A percentile compares a stretch with the other conserved stretches of the same genome.
Evolutionary conservation across 2,113 vertebrate species (phyloP).

Genomic region (Papio anubis): DNA sequence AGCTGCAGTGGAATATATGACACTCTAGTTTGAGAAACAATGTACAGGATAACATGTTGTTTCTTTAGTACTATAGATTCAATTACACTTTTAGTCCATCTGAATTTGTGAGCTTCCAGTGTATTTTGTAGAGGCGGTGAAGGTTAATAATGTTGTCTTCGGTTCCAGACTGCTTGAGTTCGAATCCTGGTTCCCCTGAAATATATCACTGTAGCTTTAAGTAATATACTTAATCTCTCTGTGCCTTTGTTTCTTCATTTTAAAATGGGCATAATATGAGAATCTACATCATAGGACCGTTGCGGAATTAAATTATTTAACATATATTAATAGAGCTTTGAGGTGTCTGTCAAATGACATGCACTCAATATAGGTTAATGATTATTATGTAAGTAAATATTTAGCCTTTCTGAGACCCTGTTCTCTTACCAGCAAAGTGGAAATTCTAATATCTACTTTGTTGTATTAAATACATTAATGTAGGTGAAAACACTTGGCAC

Average conservation of each 20-base stretch:
- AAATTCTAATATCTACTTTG: not conserved
- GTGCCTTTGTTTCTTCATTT: not conserved
- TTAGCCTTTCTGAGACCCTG: not conserved
- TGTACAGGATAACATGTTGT: not conserved
- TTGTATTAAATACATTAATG: not conserved
- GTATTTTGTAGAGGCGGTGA: not conserved
- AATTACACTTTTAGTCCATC: not conserved
- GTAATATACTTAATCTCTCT: not conserved
- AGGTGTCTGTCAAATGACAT: not conserved
- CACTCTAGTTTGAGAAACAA: not conserved
- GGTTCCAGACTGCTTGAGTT: not conserved
- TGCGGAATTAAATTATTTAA: constrained; percentile 9
- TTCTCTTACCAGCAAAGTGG: not conserved
- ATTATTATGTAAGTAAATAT: not conserved
- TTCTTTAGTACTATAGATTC: not conserved
- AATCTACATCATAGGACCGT: not conserved
- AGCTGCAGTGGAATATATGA: not conserved
- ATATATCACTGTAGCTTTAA: not conserved
- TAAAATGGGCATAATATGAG: not conserved
- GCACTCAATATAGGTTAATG: not conserved
- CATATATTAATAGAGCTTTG: not conserved
- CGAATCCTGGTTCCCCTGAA: not conserved
- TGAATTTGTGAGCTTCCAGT: not conserved
- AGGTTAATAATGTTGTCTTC: not conserved
- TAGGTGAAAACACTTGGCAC: not conserved